Evolutionary conservation across 2,888 invertebrate genomes (phyloP).

Genomic region (Melanotus villosus): DNA sequence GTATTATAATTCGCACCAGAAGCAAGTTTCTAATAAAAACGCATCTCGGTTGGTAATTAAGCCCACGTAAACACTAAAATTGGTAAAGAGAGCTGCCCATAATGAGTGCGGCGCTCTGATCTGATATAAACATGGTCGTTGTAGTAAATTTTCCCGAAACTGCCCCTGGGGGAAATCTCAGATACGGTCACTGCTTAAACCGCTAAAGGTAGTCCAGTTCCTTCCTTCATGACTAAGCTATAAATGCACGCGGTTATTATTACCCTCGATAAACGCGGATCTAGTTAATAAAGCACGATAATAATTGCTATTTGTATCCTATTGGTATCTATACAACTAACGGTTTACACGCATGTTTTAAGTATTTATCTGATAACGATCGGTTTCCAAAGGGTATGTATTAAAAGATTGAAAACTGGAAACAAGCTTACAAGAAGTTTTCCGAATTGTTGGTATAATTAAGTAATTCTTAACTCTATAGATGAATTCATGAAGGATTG

Average conservation of each 20-base stretch:
- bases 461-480: too few species aligned
- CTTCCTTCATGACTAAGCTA: conserved; percentile 48
- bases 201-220: conserved; percentile 48
- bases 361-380: too few species aligned
- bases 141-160: conserved; percentile 47
- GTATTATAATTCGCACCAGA: conserved; percentile 40
- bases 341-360: conserved; percentile 16
- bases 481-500: too few species aligned
- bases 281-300: conserved; percentile 40
- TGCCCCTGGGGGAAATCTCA: conserved; percentile 43
- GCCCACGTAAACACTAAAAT: conserved; percentile 50
- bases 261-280: conserved; percentile 50
- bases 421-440: too few species aligned
- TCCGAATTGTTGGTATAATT: too few species aligned
- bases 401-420: too few species aligned
- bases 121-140: conserved; percentile 43
- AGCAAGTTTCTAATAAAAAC: conserved; percentile 39
- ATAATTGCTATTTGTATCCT: conserved; percentile 14
- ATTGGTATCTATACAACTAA: conserved; percentile 13
- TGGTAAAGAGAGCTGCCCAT: conserved; percentile 41
- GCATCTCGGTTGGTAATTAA: conserved; percentile 43
- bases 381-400: too few species aligned
- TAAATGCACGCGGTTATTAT: conserved; percentile 34
- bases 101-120: conserved; percentile 48
- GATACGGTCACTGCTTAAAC: conserved; percentile 47